These are phyloP conservation scores for Chironomus tepperi DNA, from an alignment of 1,140 invertebrate species.

Conservation along the genomic window DNA sequence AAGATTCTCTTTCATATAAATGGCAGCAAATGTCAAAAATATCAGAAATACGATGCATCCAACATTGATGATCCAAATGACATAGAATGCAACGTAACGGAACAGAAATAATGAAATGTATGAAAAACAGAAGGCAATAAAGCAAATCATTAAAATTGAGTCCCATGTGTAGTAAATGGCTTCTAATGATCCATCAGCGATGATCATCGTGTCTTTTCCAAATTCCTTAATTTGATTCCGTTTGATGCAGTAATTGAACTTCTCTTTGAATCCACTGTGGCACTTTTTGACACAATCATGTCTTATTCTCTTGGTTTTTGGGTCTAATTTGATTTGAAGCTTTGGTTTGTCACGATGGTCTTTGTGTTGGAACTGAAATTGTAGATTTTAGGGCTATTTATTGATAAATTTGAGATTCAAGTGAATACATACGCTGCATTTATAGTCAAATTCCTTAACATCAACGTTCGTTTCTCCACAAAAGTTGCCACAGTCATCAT, in stretches of 20 bases:
- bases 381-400: too few species aligned
- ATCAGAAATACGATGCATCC: constrained; percentile 44
- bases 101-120: constrained; percentile 51
- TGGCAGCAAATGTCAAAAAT: too few species aligned
- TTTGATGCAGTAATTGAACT: too few species aligned
- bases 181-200: background rate
- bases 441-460: constrained; percentile 4
- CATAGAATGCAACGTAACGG: constrained; percentile 49
- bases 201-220: too few species aligned
- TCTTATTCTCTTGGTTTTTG: too few species aligned
- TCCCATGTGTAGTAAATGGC: background rate
- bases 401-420: too few species aligned
- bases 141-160: background rate
- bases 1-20: constrained; percentile 30
- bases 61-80: constrained; percentile 62
- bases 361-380: too few species aligned
- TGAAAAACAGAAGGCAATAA: constrained; percentile 37
- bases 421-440: background rate
- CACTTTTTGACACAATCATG: too few species aligned
- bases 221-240: too few species aligned
- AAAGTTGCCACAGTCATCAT: constrained; percentile 57
- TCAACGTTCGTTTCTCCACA: constrained; percentile 46
- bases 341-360: too few species aligned
- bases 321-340: too few species aligned
- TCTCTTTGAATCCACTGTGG: too few species aligned